Evolutionary conservation across 2,113 vertebrate genomes (phyloP).

Genomic region (Dunckerocampus dactyliophorus): DNA sequence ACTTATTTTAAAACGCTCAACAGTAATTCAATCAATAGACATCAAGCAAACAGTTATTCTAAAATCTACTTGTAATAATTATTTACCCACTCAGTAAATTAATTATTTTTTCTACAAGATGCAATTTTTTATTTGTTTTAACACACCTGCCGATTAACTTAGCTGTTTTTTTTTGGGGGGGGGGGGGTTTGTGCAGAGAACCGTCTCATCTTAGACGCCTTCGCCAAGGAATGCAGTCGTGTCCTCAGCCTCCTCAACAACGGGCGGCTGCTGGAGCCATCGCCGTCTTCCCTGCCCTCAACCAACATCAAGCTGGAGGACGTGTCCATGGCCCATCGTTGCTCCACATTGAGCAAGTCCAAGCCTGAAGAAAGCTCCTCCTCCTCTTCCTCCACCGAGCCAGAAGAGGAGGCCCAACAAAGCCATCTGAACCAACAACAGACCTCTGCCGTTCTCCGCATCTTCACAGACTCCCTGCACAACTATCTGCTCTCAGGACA

Average conservation of each 20-base stretch:
- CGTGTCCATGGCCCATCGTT: constrained; percentile 69
- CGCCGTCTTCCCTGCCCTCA: constrained; percentile 78
- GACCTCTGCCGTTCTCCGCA: constrained; percentile 89
- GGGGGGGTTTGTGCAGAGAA: constrained; percentile 87
- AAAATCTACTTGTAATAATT: no score
- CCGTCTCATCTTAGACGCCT: constrained; percentile 94
- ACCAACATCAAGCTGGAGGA: constrained; percentile 84
- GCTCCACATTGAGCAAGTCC: constrained; percentile 67
- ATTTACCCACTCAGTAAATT: no score
- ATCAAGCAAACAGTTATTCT: no score
- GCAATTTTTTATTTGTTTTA: no score
- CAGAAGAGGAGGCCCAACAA: constrained; percentile 83
- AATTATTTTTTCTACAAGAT: no score
- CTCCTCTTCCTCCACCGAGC: constrained; percentile 62
- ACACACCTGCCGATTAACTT: no score
- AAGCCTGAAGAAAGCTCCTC: constrained; percentile 77
- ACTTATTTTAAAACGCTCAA: no score
- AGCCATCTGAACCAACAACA: constrained; percentile 88
- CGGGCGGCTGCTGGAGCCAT: constrained; percentile 87
- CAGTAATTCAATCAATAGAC: no score
- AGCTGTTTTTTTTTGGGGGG: background rate
- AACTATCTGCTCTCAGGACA: constrained; percentile 87
- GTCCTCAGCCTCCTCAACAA: constrained; percentile 95
- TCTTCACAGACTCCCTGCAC: constrained; percentile 97
- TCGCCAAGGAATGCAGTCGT: constrained; percentile 97